Evolutionary conservation across 2,888 invertebrate genomes (phyloP).

Genomic region (Xanthia togata): DNA sequence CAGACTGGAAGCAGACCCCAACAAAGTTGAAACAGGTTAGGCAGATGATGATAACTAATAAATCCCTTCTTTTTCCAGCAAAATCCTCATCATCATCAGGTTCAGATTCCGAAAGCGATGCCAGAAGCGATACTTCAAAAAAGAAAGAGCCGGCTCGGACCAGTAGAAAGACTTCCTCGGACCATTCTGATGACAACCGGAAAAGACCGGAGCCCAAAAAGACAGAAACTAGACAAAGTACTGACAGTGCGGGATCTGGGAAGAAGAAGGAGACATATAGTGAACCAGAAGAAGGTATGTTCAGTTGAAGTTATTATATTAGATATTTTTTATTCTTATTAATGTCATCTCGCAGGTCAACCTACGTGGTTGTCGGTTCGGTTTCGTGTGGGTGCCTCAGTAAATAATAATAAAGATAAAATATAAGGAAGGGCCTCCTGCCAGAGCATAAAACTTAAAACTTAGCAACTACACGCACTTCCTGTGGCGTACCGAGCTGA

Average conservation of each 20-base stretch:
- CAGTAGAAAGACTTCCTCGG: constrained; percentile 80
- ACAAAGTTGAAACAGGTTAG: background rate
- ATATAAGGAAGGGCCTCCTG: too few species aligned
- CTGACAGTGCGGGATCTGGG: constrained; percentile 80
- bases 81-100: constrained; percentile 87
- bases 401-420: too few species aligned
- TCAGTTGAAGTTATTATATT: background rate
- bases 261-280: constrained; percentile 91
- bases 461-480: too few species aligned
- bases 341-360: too few species aligned
- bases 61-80: constrained; percentile 66
- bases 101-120: constrained; percentile 88
- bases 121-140: constrained; percentile 79
- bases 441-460: too few species aligned
- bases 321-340: too few species aligned
- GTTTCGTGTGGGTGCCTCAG: too few species aligned
- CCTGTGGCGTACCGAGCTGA: too few species aligned
- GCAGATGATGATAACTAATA: background rate
- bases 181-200: constrained; percentile 80
- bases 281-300: constrained; percentile 95
- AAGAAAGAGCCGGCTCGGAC: constrained; percentile 84
- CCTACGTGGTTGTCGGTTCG: too few species aligned
- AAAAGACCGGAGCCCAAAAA: constrained; percentile 83
- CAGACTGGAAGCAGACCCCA: background rate
- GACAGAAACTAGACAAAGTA: constrained; percentile 83